Conservation (phyloP, 2,888 invertebrate genomes). For the Xylota segnis region DNA sequence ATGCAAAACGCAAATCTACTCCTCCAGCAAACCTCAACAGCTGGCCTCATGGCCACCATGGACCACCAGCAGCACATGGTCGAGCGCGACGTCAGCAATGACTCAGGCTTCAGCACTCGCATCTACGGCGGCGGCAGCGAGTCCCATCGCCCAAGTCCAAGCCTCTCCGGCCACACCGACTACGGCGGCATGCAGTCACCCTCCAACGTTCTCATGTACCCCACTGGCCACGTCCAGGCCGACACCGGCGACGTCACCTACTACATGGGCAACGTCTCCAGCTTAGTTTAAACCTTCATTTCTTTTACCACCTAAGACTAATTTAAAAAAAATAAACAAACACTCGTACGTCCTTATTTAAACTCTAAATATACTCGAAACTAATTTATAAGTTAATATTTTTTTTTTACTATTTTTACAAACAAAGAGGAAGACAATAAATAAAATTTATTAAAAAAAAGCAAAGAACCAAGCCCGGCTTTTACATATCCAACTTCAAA, state of each 20-base stretch:
- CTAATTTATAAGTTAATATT: slow-evolving; percentile 30
- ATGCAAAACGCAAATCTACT: slow-evolving; percentile 71
- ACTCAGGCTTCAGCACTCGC: slow-evolving; percentile 94
- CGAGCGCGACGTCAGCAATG: slow-evolving; percentile 90
- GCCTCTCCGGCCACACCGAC: slow-evolving; percentile 86
- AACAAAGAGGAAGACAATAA: slow-evolving; percentile 41
- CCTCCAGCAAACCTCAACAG: slow-evolving; percentile 58
- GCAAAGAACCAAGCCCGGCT: neutral
- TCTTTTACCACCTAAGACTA: slow-evolving; percentile 52
- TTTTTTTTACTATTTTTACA: slow-evolving; percentile 33
- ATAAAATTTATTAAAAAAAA: slow-evolving; percentile 45
- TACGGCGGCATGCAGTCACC: slow-evolving; percentile 69
- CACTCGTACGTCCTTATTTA: slow-evolving; percentile 48
- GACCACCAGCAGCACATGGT: slow-evolving; percentile 79
- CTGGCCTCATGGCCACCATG: slow-evolving; percentile 57
- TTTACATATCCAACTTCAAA: too few relatives aligned
- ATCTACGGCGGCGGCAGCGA: slow-evolving; percentile 88
- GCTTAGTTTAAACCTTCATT: slow-evolving; percentile 86
- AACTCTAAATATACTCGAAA: slow-evolving; percentile 49
- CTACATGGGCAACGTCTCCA: slow-evolving; percentile 85
- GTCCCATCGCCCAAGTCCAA: slow-evolving; percentile 91
- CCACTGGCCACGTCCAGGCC: slow-evolving; percentile 51
- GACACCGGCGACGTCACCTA: slow-evolving; percentile 74
- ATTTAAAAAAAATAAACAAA: slow-evolving; percentile 46
- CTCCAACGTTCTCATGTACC: slow-evolving; percentile 60